Conservation (phyloP, 2,888 invertebrate genomes). For the Drosophila suboccidentalis region DNA sequence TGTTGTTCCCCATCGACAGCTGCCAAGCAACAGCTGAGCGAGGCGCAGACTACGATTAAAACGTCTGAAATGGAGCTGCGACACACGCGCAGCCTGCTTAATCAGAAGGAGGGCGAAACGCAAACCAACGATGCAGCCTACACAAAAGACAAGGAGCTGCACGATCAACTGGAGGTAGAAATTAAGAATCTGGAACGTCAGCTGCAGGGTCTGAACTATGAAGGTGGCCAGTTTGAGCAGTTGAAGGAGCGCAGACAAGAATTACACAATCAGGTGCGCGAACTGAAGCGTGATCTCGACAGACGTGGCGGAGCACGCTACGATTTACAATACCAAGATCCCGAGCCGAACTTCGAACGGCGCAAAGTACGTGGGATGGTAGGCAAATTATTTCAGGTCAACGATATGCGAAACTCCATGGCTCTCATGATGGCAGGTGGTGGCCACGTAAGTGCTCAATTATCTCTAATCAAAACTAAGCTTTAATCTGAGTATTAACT, state of each 20-base stretch:
- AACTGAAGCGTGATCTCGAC: slow-evolving; percentile 84
- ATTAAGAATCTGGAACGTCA: slow-evolving; percentile 86
- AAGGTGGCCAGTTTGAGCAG: slow-evolving; percentile 87
- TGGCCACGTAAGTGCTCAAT: slow-evolving; percentile 89
- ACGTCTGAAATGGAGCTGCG: slow-evolving; percentile 91
- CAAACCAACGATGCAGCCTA: slow-evolving; percentile 89
- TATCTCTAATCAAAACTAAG: background rate
- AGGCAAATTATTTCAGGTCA: slow-evolving; percentile 91
- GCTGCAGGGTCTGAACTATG: slow-evolving; percentile 87
- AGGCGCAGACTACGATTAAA: slow-evolving; percentile 92
- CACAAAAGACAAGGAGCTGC: slow-evolving; percentile 88
- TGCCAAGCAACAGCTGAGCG: slow-evolving; percentile 91
- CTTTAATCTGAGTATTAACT: background rate
- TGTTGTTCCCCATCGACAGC: slow-evolving; percentile 84
- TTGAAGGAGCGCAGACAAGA: slow-evolving; percentile 86
- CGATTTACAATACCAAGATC: slow-evolving; percentile 91
- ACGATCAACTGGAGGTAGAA: slow-evolving; percentile 87
- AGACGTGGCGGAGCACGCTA: slow-evolving; percentile 81
- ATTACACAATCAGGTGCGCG: slow-evolving; percentile 87
- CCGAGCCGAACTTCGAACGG: slow-evolving; percentile 90
- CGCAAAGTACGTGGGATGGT: slow-evolving; percentile 91
- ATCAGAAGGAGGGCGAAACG: slow-evolving; percentile 89
- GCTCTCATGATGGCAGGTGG: slow-evolving; percentile 96
- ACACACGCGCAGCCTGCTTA: slow-evolving; percentile 88
- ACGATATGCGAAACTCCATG: slow-evolving; percentile 89